Percentiles rank a stretch among this genome's conserved stretches.
phyloP scores from a whole-genome alignment of 2,113 vertebrate species.

The Sialia sialis region DNA sequence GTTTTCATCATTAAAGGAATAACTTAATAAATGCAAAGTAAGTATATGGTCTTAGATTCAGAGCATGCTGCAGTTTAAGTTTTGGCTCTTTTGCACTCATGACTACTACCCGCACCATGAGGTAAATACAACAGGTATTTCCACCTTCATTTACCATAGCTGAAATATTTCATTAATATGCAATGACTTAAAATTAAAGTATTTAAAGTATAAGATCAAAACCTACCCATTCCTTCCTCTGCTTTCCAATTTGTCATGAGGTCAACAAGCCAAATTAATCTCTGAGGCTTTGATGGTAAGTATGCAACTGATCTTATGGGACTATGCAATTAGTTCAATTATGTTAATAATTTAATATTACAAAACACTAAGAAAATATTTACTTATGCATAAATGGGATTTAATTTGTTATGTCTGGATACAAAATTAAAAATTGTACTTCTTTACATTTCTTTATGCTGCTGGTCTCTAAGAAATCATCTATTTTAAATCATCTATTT shows the following conservation, averaged over 20 bases:
- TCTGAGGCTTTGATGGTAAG: background rate
- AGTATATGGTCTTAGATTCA: background rate
- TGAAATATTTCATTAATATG: background rate
- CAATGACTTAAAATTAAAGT: background rate
- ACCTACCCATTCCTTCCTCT: background rate
- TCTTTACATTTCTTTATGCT: background rate
- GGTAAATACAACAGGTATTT: background rate
- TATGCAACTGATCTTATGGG: background rate
- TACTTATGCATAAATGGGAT: background rate
- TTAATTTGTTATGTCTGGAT: background rate
- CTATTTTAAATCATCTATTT: background rate
- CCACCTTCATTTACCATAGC: background rate
- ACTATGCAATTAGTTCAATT: background rate
- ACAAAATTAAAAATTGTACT: background rate
- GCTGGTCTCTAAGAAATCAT: background rate
- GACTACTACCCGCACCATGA: background rate
- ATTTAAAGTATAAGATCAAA: background rate
- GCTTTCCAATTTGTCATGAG: background rate
- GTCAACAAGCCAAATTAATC: background rate
- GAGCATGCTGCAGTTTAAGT: background rate
- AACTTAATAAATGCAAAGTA: background rate
- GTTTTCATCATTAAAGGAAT: background rate
- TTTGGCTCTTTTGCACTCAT: background rate
- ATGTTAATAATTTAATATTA: background rate
- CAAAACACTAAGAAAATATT: background rate